Percentiles rank a stretch among this genome's conserved stretches.
These are phyloP conservation scores for Scolopax mira DNA, from an alignment of 2,113 vertebrate species.

Conservation along the genomic window DNA sequence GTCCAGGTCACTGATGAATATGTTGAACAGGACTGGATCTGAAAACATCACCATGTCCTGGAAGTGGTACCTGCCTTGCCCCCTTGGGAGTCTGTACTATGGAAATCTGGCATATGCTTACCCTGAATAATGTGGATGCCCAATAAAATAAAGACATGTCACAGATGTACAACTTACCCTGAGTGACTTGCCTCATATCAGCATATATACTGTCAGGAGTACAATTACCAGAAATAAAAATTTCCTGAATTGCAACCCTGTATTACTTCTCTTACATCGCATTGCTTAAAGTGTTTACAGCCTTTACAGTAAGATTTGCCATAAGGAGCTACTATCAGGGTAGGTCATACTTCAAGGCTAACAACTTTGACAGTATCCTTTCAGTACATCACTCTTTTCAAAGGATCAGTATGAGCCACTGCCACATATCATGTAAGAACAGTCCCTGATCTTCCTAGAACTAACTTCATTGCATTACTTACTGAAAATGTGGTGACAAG, in stretches of 20 bases:
- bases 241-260: background rate
- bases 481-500: background rate
- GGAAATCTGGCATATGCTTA: background rate
- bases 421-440: background rate
- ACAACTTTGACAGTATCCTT: background rate
- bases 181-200: background rate
- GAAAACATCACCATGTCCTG: background rate
- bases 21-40: no score
- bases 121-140: background rate
- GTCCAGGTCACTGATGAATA: no score
- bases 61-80: background rate
- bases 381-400: background rate
- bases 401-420: background rate
- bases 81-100: accelerated
- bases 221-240: background rate
- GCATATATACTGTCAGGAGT: background rate
- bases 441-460: background rate
- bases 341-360: background rate
- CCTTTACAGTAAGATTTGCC: background rate
- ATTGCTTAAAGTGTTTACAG: background rate
- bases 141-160: background rate
- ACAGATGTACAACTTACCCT: accelerated
- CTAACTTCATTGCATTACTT: background rate
- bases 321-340: background rate
- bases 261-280: background rate